Conservation (phyloP, 2,888 invertebrate species). For the Polymixis lichenea region DNA sequence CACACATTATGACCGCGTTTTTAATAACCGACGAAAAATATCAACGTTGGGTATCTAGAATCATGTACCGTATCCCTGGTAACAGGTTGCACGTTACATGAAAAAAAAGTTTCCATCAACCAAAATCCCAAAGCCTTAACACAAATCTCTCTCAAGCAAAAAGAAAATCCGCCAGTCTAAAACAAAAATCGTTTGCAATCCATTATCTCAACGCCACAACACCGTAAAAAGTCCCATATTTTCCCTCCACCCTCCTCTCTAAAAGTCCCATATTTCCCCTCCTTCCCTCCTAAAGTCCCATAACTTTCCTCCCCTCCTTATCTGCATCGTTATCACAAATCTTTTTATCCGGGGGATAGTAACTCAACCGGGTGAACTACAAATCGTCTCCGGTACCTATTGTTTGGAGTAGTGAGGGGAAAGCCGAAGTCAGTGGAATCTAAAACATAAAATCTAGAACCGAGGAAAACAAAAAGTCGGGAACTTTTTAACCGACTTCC, state of each 20-base stretch:
- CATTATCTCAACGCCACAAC: constrained; percentile 56
- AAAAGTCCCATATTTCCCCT: constrained; percentile 19
- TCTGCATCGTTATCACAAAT: constrained; percentile 69
- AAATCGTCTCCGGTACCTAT: constrained; percentile 63
- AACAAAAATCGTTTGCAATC: constrained; percentile 57
- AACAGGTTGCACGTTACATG: no score
- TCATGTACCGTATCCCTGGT: no score
- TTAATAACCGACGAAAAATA: no score
- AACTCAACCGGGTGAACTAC: constrained; percentile 62
- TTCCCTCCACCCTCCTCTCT: constrained; percentile 2
- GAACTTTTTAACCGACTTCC: no score
- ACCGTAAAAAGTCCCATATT: constrained; percentile 58
- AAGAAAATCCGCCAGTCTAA: constrained; percentile 37
- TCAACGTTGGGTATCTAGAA: no score
- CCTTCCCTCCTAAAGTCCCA: constrained; percentile 18
- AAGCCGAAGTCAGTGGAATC: background rate
- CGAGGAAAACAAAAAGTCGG: background rate
- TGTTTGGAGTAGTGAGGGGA: constrained; percentile 53
- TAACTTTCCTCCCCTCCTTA: constrained; percentile 54
- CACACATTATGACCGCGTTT: no score
- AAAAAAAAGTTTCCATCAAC: background rate
- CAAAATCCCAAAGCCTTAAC: constrained; percentile 18
- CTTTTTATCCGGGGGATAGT: constrained; percentile 63
- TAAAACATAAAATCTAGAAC: no score
- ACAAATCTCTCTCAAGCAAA: constrained; percentile 29